A percentile compares a stretch with the other conserved stretches of the same genome.
Evolutionary conservation across 1,140 invertebrate species (phyloP).

Genomic region (Pentalonia nigronervosa): DNA sequence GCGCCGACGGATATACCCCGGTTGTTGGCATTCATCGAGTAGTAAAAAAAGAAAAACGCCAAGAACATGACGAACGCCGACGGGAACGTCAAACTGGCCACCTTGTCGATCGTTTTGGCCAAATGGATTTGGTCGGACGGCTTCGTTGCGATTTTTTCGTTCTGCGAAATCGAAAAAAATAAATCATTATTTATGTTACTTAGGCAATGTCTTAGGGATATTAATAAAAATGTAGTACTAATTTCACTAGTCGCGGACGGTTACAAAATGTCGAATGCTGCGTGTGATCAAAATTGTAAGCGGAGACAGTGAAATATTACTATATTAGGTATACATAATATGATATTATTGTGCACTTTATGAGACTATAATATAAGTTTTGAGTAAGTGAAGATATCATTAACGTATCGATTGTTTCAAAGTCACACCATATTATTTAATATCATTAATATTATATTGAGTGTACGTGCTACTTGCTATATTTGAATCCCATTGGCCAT

Average conservation of each 20-base stretch:
- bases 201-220: not conserved
- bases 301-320: too few relatives aligned
- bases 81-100: conserved; percentile 23
- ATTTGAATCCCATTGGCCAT: not conserved
- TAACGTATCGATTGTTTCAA: not conserved
- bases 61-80: conserved; percentile 21
- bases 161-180: not conserved
- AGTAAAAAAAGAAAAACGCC: conserved; percentile 35
- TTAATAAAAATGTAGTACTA: not conserved
- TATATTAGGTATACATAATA: too few relatives aligned
- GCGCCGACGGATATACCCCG: not conserved
- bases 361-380: not conserved
- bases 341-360: not conserved
- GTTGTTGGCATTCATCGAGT: not conserved
- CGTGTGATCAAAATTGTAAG: too few relatives aligned
- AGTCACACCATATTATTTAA: not conserved
- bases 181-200: not conserved
- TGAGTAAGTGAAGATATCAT: not conserved
- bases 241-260: not conserved
- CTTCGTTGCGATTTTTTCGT: not conserved
- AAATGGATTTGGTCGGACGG: not conserved
- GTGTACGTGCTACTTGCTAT: not conserved
- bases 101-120: conserved; percentile 19
- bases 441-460: not conserved
- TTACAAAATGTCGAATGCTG: not conserved